Evolutionary conservation across 2,113 vertebrate genomes (phyloP).

Genomic region (Dromiciops gliroides): DNA sequence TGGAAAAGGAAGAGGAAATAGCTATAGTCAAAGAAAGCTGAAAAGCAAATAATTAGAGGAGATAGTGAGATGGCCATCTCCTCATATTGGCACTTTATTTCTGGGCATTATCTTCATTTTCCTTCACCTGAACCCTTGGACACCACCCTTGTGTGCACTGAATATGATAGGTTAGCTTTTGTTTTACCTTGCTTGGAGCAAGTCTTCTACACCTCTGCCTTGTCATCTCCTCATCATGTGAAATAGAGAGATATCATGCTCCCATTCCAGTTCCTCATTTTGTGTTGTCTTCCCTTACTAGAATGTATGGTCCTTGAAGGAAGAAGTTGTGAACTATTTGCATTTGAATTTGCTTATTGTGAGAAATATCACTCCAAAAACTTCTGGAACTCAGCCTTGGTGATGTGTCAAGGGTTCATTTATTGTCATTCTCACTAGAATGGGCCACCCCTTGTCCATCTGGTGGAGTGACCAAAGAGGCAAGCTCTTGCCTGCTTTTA

Average conservation of each 20-base stretch:
- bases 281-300: neutral
- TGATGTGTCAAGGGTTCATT: too few species aligned
- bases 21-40: neutral
- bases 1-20: neutral
- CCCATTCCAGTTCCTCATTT: neutral
- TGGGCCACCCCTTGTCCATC: too few species aligned
- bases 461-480: too few species aligned
- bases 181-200: neutral
- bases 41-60: neutral
- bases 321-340: neutral
- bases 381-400: too few species aligned
- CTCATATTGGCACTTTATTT: neutral
- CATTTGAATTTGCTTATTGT: neutral
- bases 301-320: neutral
- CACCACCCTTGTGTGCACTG: neutral
- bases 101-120: neutral
- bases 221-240: neutral
- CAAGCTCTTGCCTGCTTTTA: too few species aligned
- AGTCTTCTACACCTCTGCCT: neutral
- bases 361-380: too few species aligned
- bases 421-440: too few species aligned
- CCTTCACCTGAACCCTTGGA: neutral
- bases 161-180: neutral
- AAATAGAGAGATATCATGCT: neutral
- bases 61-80: neutral